Evolutionary conservation across 2,888 invertebrate genomes (phyloP).

Genomic region (Minunthozetes semirufus): DNA sequence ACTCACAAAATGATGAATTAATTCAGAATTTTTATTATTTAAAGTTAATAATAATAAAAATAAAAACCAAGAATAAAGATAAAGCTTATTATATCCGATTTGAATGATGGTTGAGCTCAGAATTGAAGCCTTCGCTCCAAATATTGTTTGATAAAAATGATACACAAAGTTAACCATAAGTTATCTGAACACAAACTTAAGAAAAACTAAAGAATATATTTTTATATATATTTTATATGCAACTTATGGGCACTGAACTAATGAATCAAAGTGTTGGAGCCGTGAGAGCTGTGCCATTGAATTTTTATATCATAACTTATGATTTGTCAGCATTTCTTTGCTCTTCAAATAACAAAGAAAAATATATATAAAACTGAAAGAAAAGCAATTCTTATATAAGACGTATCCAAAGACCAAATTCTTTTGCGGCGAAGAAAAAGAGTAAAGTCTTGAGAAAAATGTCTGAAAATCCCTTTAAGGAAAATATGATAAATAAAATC

Average conservation of each 20-base stretch:
- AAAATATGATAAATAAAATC: conserved; percentile 22
- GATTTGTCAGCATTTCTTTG: conserved; percentile 27
- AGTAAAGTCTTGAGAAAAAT: neutral
- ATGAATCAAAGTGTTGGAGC: conserved; percentile 25
- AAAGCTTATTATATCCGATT: no score
- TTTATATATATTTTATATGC: conserved; percentile 15
- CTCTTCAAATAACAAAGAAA: neutral
- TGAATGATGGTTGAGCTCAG: neutral
- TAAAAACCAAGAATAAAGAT: no score
- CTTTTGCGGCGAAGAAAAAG: neutral
- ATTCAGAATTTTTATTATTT: neutral
- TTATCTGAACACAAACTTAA: conserved; percentile 6
- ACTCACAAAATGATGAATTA: neutral
- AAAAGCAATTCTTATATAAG: conserved; percentile 12
- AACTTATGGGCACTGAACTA: conserved; percentile 22
- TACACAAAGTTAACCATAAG: conserved; percentile 20
- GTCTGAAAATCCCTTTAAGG: conserved; percentile 24
- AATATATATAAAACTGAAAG: neutral
- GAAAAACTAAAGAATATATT: conserved; percentile 23
- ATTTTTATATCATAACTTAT: conserved; percentile 26
- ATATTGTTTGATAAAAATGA: conserved; percentile 10
- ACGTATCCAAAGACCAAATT: neutral
- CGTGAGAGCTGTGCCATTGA: conserved; percentile 6
- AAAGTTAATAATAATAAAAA: neutral
- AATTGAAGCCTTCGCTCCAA: neutral